Evolutionary conservation across 1,140 invertebrate species (phyloP), one percentile per base, ranked within the genome.

Genomic region (Asbolus verrucosus): DNA sequence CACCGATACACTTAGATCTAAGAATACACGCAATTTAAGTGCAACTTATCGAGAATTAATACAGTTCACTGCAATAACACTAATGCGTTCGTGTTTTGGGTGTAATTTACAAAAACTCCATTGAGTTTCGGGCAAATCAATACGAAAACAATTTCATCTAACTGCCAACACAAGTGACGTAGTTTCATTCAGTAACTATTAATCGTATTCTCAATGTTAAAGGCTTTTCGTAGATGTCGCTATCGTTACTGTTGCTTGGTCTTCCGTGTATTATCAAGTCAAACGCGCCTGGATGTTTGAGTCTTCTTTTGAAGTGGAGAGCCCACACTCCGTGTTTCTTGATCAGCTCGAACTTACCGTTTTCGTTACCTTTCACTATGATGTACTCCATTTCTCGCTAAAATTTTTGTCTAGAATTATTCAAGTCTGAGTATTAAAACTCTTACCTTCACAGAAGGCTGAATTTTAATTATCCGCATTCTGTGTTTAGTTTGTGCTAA

Each of bases 301-400:
- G 76, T 46, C 87, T 83, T 63, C 82, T 82, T 19, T 81, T 82
- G 81, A 90, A 90, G 74, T 90, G 88, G 1, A 91, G 76, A 1
- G 85, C 83, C 83, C 86, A 89, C 1, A 91, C 82, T 9, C 87
- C 89, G 65, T 87, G 84, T 46, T 86, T 86, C 61, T 86, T 83
- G n/a, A 85, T 79, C 71, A 92, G 83, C 69, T 90, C 85, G 76
- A 92, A 91, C 16, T 86, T 81, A n/a, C 84, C 83, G 0, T 84
- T 80, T 60, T 90, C 86, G 78, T 91, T 91, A 33, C 90, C 90
- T 43, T 83, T 83, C 0, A 83, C 81, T 30, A 93, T 90, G 30
- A 78, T 81, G 78, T 92, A 93, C 21, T 85, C 83, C 73, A 91
- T 86, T 60, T 88, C 86, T 62, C 86, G 83, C 79, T 81, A 69